Base-by-base conservation (phyloP, 2,113 vertebrate genomes). In the Cygnus atratus region DNA sequence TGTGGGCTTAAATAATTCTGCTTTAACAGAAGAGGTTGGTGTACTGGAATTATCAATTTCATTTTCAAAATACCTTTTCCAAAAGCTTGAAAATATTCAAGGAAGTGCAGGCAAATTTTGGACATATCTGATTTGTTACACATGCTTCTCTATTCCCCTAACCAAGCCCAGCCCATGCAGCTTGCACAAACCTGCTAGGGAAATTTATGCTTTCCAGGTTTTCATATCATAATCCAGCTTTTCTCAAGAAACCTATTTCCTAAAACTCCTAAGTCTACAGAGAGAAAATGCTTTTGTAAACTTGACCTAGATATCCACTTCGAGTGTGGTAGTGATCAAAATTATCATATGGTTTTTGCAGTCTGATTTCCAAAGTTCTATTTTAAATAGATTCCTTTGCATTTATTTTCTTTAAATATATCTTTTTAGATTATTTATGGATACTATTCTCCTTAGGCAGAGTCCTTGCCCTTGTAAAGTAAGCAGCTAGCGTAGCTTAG, bases 351-450 rank as follows among this genome's bases (percentile, higher is more conserved):
- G 18, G 65, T 54, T 92, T 83, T 75, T 87, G 88, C 80, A 88
- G 43, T 81, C 83, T 92, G 58, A 8, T 88, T 93, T 87, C 73
- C 57, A 86, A 94, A 90, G 61, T 93, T 92, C 70, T 94, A 28
- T 76, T 84, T 81, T 63, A 75, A 88, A 83, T 82, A 75, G 73
- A 39, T 86, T 43, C 50, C 25, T 83, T 95, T 90, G 74, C 59
- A 31, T 82, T 95, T 90, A 72, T 95, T 91, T 84, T 80, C 29
- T 81, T 75, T 81, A 85, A 90, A 33, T 76, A 57, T 73, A 54
- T 75, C 91, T 93, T 81, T 93, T 97, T 92, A 72, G 87, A 95
- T 92, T 81, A 96, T 86, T 74, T 96, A 93, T 90, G 83, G 79
- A 8, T 70, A 72, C 62, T 86, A 59, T 94, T 95, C 70, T 88